Percentiles rank a stretch among this genome's conserved stretches.
These are phyloP conservation scores for Noctua janthe DNA, from an alignment of 2,888 invertebrate species.

Conservation along the genomic window DNA sequence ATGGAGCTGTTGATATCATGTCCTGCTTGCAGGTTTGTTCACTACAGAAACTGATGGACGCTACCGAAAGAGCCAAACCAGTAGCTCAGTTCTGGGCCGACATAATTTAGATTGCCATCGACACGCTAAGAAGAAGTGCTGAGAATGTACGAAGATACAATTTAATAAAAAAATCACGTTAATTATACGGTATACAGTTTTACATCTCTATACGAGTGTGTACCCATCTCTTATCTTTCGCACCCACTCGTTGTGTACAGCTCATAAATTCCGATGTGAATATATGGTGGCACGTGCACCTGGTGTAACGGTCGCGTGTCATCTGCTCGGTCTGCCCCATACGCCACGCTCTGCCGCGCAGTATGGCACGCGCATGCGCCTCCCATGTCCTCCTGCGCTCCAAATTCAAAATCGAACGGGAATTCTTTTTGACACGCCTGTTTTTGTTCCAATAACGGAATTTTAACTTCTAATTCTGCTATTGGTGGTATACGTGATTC, in stretches of 20 bases:
- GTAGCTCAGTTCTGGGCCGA: no score
- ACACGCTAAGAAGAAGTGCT: no score
- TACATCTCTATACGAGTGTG: conserved; percentile 20
- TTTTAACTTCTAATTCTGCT: conserved; percentile 12
- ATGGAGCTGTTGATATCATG: no score
- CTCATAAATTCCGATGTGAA: conserved; percentile 62
- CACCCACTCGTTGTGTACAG: conserved; percentile 51
- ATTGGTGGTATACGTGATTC: conserved; percentile 45
- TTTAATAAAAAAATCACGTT: conserved; percentile 2
- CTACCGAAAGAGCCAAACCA: no score
- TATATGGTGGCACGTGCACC: conserved; percentile 79
- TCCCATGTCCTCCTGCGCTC: conserved; percentile 65
- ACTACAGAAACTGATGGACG: no score
- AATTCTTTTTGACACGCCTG: conserved; percentile 56
- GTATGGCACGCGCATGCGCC: conserved; percentile 83
- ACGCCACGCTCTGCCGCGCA: conserved; percentile 84
- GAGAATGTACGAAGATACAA: neutral
- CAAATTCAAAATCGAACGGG: conserved; percentile 69
- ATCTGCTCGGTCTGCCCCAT: conserved; percentile 84
- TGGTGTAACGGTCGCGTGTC: conserved; percentile 90
- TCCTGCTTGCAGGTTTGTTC: no score
- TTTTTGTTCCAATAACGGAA: conserved; percentile 69
- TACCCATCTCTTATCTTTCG: conserved; percentile 52
- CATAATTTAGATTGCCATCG: no score
- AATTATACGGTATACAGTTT: conserved; percentile 15